Percentiles rank a stretch among this genome's conserved stretches.
Conservation (phyloP, 2,113 vertebrate genomes). For the Rhegmatorhina hoffmannsi region DNA sequence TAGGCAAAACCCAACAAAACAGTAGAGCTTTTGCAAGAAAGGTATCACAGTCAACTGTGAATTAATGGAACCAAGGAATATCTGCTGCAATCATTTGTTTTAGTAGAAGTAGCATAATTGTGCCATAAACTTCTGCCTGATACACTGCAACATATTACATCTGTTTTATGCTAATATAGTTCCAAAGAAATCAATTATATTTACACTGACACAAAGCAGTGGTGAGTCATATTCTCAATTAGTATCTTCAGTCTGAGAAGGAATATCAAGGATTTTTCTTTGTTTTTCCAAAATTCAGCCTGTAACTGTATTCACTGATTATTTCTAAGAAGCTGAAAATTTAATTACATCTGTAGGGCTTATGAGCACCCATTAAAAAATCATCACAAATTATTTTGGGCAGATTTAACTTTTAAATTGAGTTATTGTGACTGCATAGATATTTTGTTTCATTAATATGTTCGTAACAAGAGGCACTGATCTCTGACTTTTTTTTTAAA, state of each 20-base stretch:
- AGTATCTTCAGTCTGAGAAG: neutral
- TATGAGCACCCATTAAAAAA: neutral
- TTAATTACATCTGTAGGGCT: neutral
- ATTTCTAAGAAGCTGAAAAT: neutral
- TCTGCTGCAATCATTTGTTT: slow-evolving; percentile 25
- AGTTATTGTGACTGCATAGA: neutral
- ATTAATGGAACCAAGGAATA: neutral
- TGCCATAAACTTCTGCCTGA: slow-evolving; percentile 12
- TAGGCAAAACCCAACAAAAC: neutral
- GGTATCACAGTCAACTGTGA: neutral
- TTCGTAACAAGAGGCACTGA: neutral
- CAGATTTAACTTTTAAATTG: neutral
- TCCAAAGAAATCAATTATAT: slow-evolving; percentile 25
- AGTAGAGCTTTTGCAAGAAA: neutral
- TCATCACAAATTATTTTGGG: neutral
- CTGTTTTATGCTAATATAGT: slow-evolving; percentile 1
- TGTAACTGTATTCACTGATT: neutral
- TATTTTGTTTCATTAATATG: neutral
- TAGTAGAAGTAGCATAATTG: neutral
- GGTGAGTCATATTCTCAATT: slow-evolving; percentile 14
- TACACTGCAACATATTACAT: neutral
- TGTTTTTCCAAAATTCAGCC: slow-evolving; percentile 4
- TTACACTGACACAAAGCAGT: slow-evolving; percentile 28
- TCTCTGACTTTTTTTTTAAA: neutral
- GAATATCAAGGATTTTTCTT: neutral